Evolutionary conservation across 2,797 vertebrate genomes (phyloP).

Genomic region (Channa striata): DNA sequence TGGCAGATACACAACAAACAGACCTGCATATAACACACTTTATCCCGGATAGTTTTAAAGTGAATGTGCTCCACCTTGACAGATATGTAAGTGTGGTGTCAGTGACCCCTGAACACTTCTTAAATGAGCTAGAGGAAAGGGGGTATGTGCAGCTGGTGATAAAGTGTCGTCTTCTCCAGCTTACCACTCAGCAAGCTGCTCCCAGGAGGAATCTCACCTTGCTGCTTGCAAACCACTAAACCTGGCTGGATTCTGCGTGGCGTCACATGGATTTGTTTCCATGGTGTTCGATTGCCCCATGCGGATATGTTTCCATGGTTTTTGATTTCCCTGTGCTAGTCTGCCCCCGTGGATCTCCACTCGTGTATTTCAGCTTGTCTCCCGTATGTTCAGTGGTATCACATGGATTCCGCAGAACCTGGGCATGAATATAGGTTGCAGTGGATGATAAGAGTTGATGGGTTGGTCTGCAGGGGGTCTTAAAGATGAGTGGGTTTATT

Average conservation of each 20-base stretch:
- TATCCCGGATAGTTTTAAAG: slow-evolving; percentile 21
- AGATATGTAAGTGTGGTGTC: background rate
- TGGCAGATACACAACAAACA: slow-evolving; percentile 26
- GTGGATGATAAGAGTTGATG: slow-evolving; percentile 8
- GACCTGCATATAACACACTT: slow-evolving; percentile 20
- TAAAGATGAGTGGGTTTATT: background rate
- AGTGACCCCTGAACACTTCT: slow-evolving; percentile 2
- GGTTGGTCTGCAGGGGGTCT: slow-evolving; percentile 7
- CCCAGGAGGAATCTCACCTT: slow-evolving; percentile 55
- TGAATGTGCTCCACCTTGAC: background rate
- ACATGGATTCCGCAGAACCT: slow-evolving; percentile 38
- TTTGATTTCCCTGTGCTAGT: slow-evolving; percentile 65
- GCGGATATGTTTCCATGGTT: slow-evolving; percentile 78
- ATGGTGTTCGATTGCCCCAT: slow-evolving; percentile 62
- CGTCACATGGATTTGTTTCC: slow-evolving; percentile 73
- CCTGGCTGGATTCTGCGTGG: slow-evolving; percentile 41
- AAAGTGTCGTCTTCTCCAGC: slow-evolving; percentile 37
- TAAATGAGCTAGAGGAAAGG: slow-evolving; percentile 17
- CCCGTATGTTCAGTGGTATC: slow-evolving; percentile 41
- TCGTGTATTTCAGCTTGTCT: slow-evolving; percentile 61
- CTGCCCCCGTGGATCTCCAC: slow-evolving; percentile 57
- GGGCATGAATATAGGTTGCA: slow-evolving; percentile 17
- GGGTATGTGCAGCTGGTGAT: slow-evolving; percentile 20
- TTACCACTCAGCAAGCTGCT: slow-evolving; percentile 34
- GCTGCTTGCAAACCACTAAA: slow-evolving; percentile 56